Evolutionary conservation across 2,113 vertebrate species (phyloP).

Genomic region (Plectropomus leopardus): DNA sequence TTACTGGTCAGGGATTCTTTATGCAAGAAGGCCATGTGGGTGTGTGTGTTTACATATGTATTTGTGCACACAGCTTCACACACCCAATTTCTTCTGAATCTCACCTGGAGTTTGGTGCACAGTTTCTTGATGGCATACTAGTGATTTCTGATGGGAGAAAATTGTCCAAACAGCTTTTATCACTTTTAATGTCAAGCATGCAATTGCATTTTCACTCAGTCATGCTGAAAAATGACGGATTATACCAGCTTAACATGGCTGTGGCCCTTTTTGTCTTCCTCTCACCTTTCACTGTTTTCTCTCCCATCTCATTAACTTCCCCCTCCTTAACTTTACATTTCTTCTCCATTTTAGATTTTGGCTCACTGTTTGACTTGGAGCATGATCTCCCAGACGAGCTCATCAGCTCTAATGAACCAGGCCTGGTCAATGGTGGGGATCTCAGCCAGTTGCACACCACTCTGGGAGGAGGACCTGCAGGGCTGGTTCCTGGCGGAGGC

Average conservation of each 20-base stretch:
- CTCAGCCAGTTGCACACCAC: slow-evolving; percentile 94
- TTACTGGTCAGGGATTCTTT: slow-evolving; percentile 5
- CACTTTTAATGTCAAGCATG: slow-evolving; percentile 43
- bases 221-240: slow-evolving; percentile 53
- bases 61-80: slow-evolving; percentile 1
- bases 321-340: slow-evolving; percentile 43
- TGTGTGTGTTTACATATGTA: slow-evolving; percentile 3
- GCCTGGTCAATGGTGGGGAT: slow-evolving; percentile 94
- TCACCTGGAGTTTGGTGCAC: slow-evolving; percentile 26
- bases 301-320: not conserved
- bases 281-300: slow-evolving; percentile 13
- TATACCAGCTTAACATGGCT: slow-evolving; percentile 38
- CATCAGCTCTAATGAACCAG: slow-evolving; percentile 93
- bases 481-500: slow-evolving; percentile 73
- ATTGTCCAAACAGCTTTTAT: slow-evolving; percentile 41
- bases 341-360: slow-evolving; percentile 90
- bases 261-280: slow-evolving; percentile 26
- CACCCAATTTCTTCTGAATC: not conserved
- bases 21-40: not conserved
- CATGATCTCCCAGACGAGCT: slow-evolving; percentile 98
- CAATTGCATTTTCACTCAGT: slow-evolving; percentile 54
- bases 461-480: slow-evolving; percentile 86
- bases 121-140: slow-evolving; percentile 1
- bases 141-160: slow-evolving; percentile 20
- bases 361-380: slow-evolving; percentile 97